Evolutionary conservation across 2,797 vertebrate genomes (phyloP), one percentile per base, ranked within the genome.

Genomic region (Sebastolobus alascanus): DNA sequence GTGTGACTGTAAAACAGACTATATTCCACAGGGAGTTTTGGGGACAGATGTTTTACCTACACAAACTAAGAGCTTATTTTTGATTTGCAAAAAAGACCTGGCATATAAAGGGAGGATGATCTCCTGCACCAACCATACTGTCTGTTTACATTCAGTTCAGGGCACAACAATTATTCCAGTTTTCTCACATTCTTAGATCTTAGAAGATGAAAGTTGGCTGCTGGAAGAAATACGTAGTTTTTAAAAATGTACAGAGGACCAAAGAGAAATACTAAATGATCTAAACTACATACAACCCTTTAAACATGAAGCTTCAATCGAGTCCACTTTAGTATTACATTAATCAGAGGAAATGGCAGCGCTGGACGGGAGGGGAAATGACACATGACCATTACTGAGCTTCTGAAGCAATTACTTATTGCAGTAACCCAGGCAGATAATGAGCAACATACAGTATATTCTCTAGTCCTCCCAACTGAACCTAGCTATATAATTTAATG

Each of bases 401-500:
- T 77, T 87, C 88, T 82, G 80, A 88, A 75, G 90, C 72, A 83
- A 84, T 88, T 87, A 89, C 84, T 85, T 87, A 83, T 72, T 85
- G 84, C 79, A 84, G 84, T 77, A 90, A 83, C 65, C 70, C 76
- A 76, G 74, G 75, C 85, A 87, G 81, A 88, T 93, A 93, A 94
- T 89, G 83, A 91, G 85, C 70, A 84, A 82, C 87, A 88, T 85
- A 75, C 69, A 70, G 71, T 68, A 71, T 74, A 82, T 82, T 80
- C 80, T 64, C 68, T 68, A 43, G 55, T 85, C 76, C 77, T 81
- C 68, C 63, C 75, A 77, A 59, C 73, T 79, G 67, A 79, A 85
- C 55, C 77, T 58, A 82, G 68, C 68, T 90, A 88, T 85, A 89
- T 89, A 77, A 91, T 90, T 93, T 87, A 90, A 92, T 86, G 83